Percentiles rank a stretch among this genome's conserved stretches.
Evolutionary conservation across 2,797 vertebrate genomes (phyloP).

Genomic region (Masticophis lateralis): DNA sequence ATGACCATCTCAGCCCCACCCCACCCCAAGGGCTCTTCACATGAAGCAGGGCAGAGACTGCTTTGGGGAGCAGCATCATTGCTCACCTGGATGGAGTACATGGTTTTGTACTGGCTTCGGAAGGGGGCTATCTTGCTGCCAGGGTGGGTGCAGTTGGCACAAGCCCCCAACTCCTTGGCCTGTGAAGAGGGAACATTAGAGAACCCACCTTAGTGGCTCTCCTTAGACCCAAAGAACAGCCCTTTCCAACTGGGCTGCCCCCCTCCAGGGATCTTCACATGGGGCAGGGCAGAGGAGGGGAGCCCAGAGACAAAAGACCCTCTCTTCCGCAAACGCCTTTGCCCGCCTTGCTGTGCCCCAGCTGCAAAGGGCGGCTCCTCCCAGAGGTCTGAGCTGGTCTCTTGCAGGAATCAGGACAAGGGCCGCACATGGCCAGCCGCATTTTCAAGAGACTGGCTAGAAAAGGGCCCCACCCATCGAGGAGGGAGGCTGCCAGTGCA

Average conservation of each 20-base stretch:
- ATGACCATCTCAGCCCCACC: neutral
- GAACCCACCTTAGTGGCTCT: too few species aligned
- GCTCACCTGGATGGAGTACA: conserved; percentile 27
- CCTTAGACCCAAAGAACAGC: neutral
- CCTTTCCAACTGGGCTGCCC: too few species aligned
- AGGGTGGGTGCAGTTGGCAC: neutral
- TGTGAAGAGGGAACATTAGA: neutral
- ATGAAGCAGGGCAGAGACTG: too few species aligned
- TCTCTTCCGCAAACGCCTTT: neutral
- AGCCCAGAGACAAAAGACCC: neutral
- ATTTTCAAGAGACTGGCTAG: neutral
- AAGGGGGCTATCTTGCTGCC: too few species aligned
- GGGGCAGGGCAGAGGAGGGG: neutral
- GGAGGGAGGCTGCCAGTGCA: neutral
- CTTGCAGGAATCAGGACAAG: neutral
- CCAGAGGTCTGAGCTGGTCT: neutral
- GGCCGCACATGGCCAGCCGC: neutral
- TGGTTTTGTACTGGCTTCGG: neutral
- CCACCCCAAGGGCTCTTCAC: too few species aligned
- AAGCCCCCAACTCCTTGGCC: neutral
- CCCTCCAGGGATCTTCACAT: neutral
- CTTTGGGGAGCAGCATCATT: neutral
- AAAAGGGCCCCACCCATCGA: neutral
- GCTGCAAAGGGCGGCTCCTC: neutral
- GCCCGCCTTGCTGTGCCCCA: neutral